phyloP scores from a whole-genome alignment of 2,113 vertebrate genomes.

The Nothoprocta pentlandii region DNA sequence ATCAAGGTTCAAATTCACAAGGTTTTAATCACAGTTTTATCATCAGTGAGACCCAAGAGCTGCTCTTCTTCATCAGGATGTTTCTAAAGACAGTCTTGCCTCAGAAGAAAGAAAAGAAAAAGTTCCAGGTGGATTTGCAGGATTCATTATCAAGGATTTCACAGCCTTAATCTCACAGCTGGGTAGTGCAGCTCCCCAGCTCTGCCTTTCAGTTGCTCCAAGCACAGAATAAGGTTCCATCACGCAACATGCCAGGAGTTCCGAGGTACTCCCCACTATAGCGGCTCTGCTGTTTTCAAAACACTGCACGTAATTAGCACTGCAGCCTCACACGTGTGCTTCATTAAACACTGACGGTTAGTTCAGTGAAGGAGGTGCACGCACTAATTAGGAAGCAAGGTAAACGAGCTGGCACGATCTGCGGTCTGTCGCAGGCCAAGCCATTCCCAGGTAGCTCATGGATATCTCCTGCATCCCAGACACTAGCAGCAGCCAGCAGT shows the following conservation, averaged over 20 bases:
- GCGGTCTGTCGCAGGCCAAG: neutral
- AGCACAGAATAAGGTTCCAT: neutral
- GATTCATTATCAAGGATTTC: slow-evolving; percentile 28
- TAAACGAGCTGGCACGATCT: neutral
- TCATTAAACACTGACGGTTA: neutral
- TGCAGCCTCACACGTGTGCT: neutral
- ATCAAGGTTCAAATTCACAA: neutral
- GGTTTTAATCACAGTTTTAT: neutral
- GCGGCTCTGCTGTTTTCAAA: neutral
- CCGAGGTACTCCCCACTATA: accelerated
- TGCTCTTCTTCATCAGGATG: neutral
- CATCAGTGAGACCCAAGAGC: neutral
- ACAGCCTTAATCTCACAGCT: neutral
- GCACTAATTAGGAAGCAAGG: neutral
- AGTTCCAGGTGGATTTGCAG: slow-evolving; percentile 15
- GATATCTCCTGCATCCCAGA: neutral
- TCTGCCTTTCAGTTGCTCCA: neutral
- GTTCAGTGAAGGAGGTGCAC: neutral
- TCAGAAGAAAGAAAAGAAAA: neutral
- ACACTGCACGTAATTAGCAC: neutral
- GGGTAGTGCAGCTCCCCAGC: neutral
- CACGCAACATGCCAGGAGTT: accelerated
- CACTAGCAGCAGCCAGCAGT: accelerated
- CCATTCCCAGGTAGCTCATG: accelerated
- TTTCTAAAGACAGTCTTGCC: neutral